phyloP scores from a whole-genome alignment of 2,113 vertebrate genomes.

The Azemiops feae region DNA sequence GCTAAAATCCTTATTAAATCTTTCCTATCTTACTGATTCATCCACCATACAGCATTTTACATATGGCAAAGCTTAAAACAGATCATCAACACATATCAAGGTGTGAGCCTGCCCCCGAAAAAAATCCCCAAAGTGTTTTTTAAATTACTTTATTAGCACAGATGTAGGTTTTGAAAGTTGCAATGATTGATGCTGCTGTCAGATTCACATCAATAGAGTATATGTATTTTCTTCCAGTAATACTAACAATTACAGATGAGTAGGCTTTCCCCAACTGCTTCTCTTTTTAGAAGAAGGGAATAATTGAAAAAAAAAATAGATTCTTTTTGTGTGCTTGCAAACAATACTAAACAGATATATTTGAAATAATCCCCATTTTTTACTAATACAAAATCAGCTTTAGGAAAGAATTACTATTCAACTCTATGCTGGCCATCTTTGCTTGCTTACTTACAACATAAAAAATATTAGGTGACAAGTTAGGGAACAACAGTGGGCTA shows the following conservation, averaged over 20 bases:
- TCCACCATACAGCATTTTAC: neutral
- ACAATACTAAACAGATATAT: slow-evolving; percentile 42
- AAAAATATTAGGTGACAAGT: neutral
- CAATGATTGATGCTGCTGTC: neutral
- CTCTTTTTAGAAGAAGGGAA: neutral
- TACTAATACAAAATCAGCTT: neutral
- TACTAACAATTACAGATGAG: slow-evolving; percentile 33
- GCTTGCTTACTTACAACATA: neutral
- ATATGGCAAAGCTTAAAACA: neutral
- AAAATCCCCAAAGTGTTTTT: neutral
- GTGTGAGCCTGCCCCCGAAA: neutral
- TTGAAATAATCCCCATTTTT: neutral
- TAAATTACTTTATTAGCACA: slow-evolving; percentile 4
- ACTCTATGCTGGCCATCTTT: slow-evolving; percentile 1
- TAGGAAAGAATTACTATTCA: slow-evolving; percentile 29
- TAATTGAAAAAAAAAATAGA: neutral
- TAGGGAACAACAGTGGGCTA: neutral
- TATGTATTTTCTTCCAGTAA: neutral
- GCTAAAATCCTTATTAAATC: neutral
- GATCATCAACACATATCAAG: neutral
- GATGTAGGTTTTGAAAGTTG: slow-evolving; percentile 23
- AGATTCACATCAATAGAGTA: neutral
- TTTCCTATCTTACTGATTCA: neutral
- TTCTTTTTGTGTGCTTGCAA: neutral
- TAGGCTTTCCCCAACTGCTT: neutral